A percentile compares a stretch with the other conserved stretches of the same genome.
Conservation (phyloP, 2,797 vertebrate species). For the Poeciliopsis infans region DNA sequence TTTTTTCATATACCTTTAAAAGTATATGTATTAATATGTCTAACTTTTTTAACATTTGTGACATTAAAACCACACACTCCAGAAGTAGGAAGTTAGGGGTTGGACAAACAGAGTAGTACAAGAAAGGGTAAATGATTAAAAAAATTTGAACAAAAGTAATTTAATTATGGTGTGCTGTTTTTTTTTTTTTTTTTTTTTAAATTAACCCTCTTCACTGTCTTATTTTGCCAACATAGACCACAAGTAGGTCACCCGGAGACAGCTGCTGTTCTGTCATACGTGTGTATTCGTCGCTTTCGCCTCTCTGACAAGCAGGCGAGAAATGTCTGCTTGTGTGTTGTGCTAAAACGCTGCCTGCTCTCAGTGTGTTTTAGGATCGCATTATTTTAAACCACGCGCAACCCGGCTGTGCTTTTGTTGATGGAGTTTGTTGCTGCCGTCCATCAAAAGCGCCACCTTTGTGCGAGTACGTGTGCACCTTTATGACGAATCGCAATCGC, state of each 20-base stretch:
- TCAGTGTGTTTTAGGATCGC: background rate
- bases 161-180: background rate
- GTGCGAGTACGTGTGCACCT: background rate
- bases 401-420: background rate
- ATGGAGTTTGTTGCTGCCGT: constrained; percentile 8
- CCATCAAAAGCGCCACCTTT: constrained; percentile 39
- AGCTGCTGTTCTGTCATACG: background rate
- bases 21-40: background rate
- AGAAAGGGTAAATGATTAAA: background rate
- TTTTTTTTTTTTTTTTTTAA: too few species aligned
- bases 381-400: background rate
- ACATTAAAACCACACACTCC: background rate
- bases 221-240: constrained; percentile 21
- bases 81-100: background rate
- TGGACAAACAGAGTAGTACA: background rate
- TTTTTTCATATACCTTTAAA: constrained; percentile 35
- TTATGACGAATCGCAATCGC: constrained; percentile 41
- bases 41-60: background rate
- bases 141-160: background rate
- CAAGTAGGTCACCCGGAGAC: constrained; percentile 9
- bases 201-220: constrained; percentile 1
- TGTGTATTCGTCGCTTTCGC: too few species aligned
- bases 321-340: background rate
- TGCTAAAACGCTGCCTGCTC: background rate
- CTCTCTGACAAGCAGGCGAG: background rate